Base-by-base conservation (phyloP, 1,140 invertebrate genomes). In the Physella acuta region DNA sequence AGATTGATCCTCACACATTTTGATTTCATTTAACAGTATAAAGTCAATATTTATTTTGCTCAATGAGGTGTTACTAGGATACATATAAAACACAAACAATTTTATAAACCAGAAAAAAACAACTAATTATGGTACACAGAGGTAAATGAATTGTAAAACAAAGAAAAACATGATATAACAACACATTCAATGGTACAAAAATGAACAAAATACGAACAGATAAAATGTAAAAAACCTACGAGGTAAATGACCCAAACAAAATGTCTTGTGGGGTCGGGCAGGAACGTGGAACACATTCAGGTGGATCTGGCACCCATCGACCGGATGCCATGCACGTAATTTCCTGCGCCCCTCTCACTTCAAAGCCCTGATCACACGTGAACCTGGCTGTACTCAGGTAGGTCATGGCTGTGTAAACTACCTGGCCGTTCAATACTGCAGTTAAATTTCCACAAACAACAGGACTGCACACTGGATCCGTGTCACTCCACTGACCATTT, bases 401-500 rank as follows among this genome's bases (percentile, higher is more conserved):
- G 26, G 36, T 70, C 33, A 62, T 72, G 8, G 60, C 67, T 63
- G 44, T 49, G 39, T 73, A 56, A 67, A 26, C 17, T 26, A 75
- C 69, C 44, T 52, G 30, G 0, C 78, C 79, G 71, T 80, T 73
- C 8, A 70, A 71, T 53, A 79, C 70, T 20, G 30, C 17, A 4
- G 72, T 49, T 20, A 77, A 73, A 37, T 63, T 68, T 0, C 77
- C 76, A 71, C 81, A 82, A 28, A 73, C 74, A 8, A 79, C 16
- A 71, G 86, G 77, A 87, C 90, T 88, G 81, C 94, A 97, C 11
- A 86, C 81, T 0, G 94, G 93, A 8, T 89, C 85, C 59, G 90
- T 89, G 14, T 91, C 91, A 71, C 92, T 93, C 94, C 94, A 95
- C 0, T 91, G 92, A 17, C 91, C 92, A 82, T 95, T 93, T 80